Conservation (phyloP, 2,113 vertebrate genomes). For the Calcarius ornatus region DNA sequence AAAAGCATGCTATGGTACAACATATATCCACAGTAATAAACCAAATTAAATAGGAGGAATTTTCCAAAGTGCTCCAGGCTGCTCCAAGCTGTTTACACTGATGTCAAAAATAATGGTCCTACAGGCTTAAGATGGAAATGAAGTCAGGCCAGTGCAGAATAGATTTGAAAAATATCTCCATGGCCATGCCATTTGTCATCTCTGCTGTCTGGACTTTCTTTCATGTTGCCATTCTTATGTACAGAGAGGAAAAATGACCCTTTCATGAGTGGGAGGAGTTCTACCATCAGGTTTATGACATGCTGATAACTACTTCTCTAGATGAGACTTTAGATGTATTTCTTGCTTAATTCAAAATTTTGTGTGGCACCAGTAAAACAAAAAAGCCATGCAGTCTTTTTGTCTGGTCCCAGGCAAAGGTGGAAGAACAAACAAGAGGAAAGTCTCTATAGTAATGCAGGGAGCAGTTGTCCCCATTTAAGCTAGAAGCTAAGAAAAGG, state of each 20-base stretch:
- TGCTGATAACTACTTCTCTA: background rate
- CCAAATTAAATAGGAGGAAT: background rate
- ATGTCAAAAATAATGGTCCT: background rate
- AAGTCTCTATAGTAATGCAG: background rate
- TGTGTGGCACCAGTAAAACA: background rate
- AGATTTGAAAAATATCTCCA: background rate
- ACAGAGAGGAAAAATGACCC: background rate
- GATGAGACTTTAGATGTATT: background rate
- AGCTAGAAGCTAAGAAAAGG: slow-evolving; percentile 39
- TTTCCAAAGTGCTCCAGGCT: background rate
- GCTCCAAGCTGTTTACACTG: background rate
- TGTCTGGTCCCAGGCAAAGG: background rate
- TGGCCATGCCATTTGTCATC: background rate
- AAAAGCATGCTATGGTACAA: background rate
- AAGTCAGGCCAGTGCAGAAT: background rate
- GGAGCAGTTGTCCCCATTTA: background rate
- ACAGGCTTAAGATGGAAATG: background rate
- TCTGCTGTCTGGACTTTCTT: background rate
- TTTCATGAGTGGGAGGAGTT: background rate
- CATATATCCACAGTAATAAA: background rate
- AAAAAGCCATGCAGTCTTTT: background rate
- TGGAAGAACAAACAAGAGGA: background rate
- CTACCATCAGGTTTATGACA: background rate
- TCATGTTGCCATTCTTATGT: background rate
- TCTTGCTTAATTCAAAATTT: background rate